Evolutionary conservation across 1,140 invertebrate species (phyloP).

Genomic region (Lepidostoma basale): DNA sequence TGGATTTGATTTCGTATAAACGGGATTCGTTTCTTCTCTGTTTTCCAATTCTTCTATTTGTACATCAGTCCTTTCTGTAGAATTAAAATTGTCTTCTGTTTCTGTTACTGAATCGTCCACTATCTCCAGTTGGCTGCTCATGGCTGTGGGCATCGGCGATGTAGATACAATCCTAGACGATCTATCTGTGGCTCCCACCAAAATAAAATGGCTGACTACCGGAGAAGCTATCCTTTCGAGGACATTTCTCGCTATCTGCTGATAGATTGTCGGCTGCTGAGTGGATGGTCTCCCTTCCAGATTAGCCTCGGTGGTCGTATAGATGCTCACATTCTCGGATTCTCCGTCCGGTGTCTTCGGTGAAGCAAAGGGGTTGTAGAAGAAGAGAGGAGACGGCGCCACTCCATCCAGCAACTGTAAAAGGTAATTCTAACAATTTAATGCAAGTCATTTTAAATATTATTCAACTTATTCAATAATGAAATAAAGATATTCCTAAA

Average conservation of each 20-base stretch:
- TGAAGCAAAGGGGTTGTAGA: slow-evolving; percentile 47
- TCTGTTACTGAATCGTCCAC: slow-evolving; percentile 50
- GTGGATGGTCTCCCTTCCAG: slow-evolving; percentile 38
- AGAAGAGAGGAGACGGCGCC: slow-evolving; percentile 40
- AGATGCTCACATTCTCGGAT: slow-evolving; percentile 55
- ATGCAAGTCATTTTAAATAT: too few relatives aligned
- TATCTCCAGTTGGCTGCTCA: slow-evolving; percentile 52
- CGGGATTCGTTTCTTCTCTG: slow-evolving; percentile 50
- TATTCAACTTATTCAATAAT: too few relatives aligned
- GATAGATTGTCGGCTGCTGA: slow-evolving; percentile 50
- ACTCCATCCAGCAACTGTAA: neutral
- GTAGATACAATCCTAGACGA: slow-evolving; percentile 42
- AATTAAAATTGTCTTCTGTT: slow-evolving; percentile 1
- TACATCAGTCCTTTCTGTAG: slow-evolving; percentile 48
- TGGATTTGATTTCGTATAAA: slow-evolving; percentile 32
- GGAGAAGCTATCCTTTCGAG: slow-evolving; percentile 55
- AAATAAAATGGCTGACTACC: slow-evolving; percentile 46
- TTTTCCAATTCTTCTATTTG: slow-evolving; percentile 50
- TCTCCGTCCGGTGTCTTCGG: slow-evolving; percentile 49
- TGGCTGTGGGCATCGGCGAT: slow-evolving; percentile 44
- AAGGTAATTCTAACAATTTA: too few relatives aligned
- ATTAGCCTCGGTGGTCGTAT: slow-evolving; percentile 49
- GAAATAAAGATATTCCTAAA: too few relatives aligned
- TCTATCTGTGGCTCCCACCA: slow-evolving; percentile 6
- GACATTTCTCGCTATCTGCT: slow-evolving; percentile 55